A percentile compares a stretch with the other conserved stretches of the same genome.
Evolutionary conservation across 1,140 invertebrate genomes (phyloP).

Genomic region (Rhynchophorus ferrugineus): DNA sequence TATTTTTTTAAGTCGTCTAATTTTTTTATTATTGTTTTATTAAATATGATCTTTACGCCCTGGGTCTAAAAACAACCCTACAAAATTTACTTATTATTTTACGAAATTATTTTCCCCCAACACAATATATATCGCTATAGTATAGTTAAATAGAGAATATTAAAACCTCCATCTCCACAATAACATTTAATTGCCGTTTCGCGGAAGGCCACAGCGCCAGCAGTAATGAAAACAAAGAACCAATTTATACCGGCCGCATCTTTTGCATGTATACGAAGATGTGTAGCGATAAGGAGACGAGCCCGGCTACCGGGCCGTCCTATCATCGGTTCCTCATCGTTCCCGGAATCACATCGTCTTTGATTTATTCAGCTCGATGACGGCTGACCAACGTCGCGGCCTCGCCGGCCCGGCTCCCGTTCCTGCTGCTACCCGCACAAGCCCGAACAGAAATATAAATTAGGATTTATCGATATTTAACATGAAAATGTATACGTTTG

Average conservation of each 20-base stretch:
- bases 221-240: conserved; percentile 30
- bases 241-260: conserved; percentile 30
- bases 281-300: conserved; percentile 11
- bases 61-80: too few species aligned
- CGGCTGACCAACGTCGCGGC: neutral
- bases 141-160: too few species aligned
- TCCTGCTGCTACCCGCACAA: too few species aligned
- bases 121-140: too few species aligned
- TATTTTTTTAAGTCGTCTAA: too few species aligned
- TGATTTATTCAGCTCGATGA: conserved; percentile 30
- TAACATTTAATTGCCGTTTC: too few species aligned
- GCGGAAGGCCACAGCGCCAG: too few species aligned
- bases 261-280: conserved; percentile 17
- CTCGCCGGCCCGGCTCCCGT: neutral
- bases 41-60: too few species aligned
- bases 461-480: neutral
- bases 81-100: too few species aligned
- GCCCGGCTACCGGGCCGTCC: conserved; percentile 11
- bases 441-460: neutral
- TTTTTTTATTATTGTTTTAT: too few species aligned
- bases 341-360: conserved; percentile 19
- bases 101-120: too few species aligned
- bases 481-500: neutral
- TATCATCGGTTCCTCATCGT: conserved; percentile 20
- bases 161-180: too few species aligned